phyloP scores from a whole-genome alignment of 2,888 invertebrate genomes.

The Mythimna albipuncta region DNA sequence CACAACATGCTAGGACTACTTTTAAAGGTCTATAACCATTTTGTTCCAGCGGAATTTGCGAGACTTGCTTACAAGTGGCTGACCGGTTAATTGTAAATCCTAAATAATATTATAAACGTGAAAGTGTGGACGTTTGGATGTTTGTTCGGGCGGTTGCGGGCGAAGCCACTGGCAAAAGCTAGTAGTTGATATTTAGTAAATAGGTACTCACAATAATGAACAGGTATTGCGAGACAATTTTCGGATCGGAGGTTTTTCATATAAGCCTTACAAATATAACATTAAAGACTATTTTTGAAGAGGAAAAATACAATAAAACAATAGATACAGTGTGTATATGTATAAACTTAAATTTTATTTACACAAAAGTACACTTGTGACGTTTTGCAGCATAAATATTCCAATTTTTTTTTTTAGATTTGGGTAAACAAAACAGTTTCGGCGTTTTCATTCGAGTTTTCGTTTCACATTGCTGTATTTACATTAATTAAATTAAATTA shows the following conservation, averaged over 20 bases:
- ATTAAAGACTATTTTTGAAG: neutral
- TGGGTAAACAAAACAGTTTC: conserved; percentile 53
- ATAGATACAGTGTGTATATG: conserved; percentile 87
- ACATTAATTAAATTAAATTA: conserved; percentile 59
- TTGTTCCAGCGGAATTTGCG: too few species aligned
- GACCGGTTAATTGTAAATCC: too few species aligned
- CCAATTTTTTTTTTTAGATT: conserved; percentile 49
- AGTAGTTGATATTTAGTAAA: too few species aligned
- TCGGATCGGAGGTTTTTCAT: too few species aligned
- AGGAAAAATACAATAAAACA: conserved; percentile 74
- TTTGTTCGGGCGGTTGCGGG: too few species aligned
- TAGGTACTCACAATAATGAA: too few species aligned
- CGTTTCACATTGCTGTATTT: conserved; percentile 62
- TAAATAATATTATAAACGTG: too few species aligned
- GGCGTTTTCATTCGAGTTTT: conserved; percentile 62
- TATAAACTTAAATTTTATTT: conserved; percentile 90
- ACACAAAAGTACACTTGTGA: conserved; percentile 90
- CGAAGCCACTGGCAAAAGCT: too few species aligned
- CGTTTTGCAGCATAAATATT: conserved; percentile 82
- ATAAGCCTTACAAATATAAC: too few species aligned
- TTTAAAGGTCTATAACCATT: neutral
- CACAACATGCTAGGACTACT: neutral
- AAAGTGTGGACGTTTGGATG: too few species aligned
- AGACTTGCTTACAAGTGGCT: too few species aligned
- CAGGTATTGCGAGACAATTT: too few species aligned